Evolutionary conservation across 2,888 invertebrate genomes (phyloP).

Genomic region (Ochropacha duplaris): DNA sequence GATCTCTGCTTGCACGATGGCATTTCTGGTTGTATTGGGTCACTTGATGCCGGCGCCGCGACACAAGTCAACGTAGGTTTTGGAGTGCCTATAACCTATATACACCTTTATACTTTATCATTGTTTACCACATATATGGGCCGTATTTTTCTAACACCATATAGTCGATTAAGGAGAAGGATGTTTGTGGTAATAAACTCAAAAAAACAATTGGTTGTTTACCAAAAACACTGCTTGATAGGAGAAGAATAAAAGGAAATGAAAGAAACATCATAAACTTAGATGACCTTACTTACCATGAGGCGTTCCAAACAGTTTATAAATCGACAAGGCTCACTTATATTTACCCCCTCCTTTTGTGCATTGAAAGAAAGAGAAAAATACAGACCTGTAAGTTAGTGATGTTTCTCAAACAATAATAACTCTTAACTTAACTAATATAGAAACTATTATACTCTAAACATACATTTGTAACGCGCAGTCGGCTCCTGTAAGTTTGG

Average conservation of each 20-base stretch:
- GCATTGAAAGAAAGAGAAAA: constrained; percentile 78
- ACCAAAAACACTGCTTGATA: constrained; percentile 24
- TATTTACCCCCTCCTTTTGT: constrained; percentile 80
- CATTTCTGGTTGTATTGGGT: too few relatives aligned
- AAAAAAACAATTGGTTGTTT: too few relatives aligned
- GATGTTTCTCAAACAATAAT: constrained; percentile 62
- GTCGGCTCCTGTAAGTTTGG: constrained; percentile 53
- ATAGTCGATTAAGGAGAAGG: too few relatives aligned
- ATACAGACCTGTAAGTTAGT: constrained; percentile 76
- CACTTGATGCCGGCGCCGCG: too few relatives aligned
- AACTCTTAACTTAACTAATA: constrained; percentile 33
- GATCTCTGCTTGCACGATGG: too few relatives aligned
- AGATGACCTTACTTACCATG: constrained; percentile 64
- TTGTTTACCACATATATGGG: too few relatives aligned
- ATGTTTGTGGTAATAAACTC: too few relatives aligned
- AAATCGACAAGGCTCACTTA: constrained; percentile 62
- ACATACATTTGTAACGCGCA: constrained; percentile 52
- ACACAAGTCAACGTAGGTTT: too few relatives aligned
- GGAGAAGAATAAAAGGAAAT: constrained; percentile 26
- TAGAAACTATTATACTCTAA: constrained; percentile 36
- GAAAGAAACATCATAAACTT: constrained; percentile 68
- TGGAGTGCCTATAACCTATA: too few relatives aligned
- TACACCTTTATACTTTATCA: too few relatives aligned
- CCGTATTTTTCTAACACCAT: not conserved
- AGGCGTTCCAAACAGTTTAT: constrained; percentile 57